Evolutionary conservation across 1,140 invertebrate species (phyloP).

Genomic region (Acromyrmex echinatior): DNA sequence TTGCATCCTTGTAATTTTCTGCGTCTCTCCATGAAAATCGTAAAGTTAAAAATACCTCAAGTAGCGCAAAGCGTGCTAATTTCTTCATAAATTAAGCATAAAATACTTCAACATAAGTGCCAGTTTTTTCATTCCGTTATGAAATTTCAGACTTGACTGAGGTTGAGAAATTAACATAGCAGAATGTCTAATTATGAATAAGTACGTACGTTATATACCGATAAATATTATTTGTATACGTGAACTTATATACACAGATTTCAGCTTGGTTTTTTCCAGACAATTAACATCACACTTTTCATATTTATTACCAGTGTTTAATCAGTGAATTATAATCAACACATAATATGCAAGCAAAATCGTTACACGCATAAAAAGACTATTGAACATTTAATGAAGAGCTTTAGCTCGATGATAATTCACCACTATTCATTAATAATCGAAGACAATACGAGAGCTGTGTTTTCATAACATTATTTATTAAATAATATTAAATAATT

Average conservation of each 20-base stretch:
- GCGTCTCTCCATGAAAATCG: background rate
- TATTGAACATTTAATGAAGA: conserved; percentile 43
- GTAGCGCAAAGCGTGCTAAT: background rate
- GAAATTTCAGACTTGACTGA: background rate
- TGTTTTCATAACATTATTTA: conserved; percentile 36
- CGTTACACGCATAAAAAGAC: conserved; percentile 26
- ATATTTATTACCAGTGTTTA: conserved; percentile 13
- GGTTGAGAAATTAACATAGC: conserved; percentile 23
- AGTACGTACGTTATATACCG: background rate
- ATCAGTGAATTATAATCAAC: conserved; percentile 21
- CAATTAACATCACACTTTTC: background rate
- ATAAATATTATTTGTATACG: conserved; percentile 12
- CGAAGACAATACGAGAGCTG: conserved; percentile 8
- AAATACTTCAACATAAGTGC: background rate
- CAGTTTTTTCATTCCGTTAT: background rate
- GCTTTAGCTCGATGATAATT: conserved; percentile 26
- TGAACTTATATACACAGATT: background rate
- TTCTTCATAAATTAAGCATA: background rate
- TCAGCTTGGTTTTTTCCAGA: background rate
- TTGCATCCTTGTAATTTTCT: background rate
- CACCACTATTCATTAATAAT: conserved; percentile 32
- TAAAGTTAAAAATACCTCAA: background rate
- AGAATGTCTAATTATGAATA: conserved; percentile 25
- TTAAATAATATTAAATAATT: conserved; percentile 26
- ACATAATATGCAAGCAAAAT: conserved; percentile 9